These are phyloP conservation scores for Oscheius onirici DNA, from an alignment of 2,888 invertebrate species.

Conservation along the genomic window DNA sequence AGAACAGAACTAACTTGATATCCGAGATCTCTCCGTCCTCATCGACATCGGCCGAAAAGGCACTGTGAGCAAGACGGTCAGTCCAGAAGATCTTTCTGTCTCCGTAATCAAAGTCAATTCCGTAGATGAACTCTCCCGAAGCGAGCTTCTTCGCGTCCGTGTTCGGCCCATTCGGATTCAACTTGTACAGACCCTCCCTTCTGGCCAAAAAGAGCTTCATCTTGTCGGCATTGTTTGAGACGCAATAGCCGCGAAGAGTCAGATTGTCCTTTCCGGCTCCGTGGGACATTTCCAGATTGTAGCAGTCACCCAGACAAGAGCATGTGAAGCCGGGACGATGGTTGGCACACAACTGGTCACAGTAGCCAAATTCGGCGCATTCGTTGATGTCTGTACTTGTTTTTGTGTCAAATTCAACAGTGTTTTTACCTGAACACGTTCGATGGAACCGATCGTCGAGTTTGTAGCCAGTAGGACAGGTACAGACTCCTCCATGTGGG, in stretches of 20 bases:
- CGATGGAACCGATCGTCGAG: conserved; percentile 83
- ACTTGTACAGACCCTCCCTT: conserved; percentile 67
- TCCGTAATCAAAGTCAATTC: conserved; percentile 91
- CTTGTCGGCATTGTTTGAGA: conserved; percentile 66
- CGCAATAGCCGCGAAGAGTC: conserved; percentile 68
- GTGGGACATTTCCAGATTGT: conserved; percentile 52
- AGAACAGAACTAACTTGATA: conserved; percentile 51
- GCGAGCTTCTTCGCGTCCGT: conserved; percentile 64
- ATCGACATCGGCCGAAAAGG: conserved; percentile 66
- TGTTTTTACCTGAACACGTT: conserved; percentile 80
- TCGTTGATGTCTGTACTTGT: conserved; percentile 84
- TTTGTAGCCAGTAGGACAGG: conserved; percentile 85
- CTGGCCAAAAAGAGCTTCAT: conserved; percentile 70
- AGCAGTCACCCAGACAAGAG: conserved; percentile 68
- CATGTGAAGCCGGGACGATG: conserved; percentile 81
- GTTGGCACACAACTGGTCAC: conserved; percentile 93
- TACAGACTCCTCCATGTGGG: conserved; percentile 80
- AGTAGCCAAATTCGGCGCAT: conserved; percentile 76
- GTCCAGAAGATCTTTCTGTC: conserved; percentile 87
- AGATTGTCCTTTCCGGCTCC: conserved; percentile 61
- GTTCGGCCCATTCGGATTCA: conserved; percentile 52
- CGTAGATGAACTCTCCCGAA: conserved; percentile 74
- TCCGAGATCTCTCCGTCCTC: conserved; percentile 66
- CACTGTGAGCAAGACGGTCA: conserved; percentile 68
- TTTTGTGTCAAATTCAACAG: background rate